Evolutionary conservation across 1,140 invertebrate genomes (phyloP).

Genomic region (Pissodes strobi): DNA sequence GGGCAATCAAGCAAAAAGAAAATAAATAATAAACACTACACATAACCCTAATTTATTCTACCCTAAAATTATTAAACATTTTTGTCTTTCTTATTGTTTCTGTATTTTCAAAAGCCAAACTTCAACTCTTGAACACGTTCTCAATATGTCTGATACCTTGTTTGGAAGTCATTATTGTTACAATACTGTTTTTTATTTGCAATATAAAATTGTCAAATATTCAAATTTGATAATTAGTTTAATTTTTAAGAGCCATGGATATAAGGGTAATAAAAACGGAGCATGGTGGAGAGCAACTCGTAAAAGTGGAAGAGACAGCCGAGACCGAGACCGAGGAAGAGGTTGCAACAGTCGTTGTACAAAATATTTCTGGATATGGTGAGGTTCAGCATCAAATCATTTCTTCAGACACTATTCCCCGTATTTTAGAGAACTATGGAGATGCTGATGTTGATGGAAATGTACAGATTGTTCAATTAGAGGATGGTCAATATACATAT

Average conservation of each 20-base stretch:
- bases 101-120: not conserved
- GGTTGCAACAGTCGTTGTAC: not conserved
- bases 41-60: not conserved
- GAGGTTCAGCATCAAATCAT: constrained; percentile 1
- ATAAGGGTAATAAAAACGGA: constrained; percentile 13
- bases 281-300: not conserved
- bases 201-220: not conserved
- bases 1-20: too few relatives aligned
- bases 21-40: constrained; percentile 1
- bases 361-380: not conserved
- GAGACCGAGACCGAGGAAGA: too few relatives aligned
- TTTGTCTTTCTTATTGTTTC: not conserved
- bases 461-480: constrained; percentile 44
- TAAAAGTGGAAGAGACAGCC: constrained; percentile 14
- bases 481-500: constrained; percentile 42
- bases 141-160: not conserved
- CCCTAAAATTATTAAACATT: not conserved
- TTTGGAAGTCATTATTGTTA: too few relatives aligned
- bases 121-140: not conserved
- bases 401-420: constrained; percentile 13
- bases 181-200: not conserved
- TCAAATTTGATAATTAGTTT: not conserved
- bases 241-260: constrained; percentile 3
- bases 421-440: constrained; percentile 32
- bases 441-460: constrained; percentile 48